Evolutionary conservation across 2,888 invertebrate species (phyloP), one percentile per base, ranked within the genome.

Genomic region (Aphodius sticticus): DNA sequence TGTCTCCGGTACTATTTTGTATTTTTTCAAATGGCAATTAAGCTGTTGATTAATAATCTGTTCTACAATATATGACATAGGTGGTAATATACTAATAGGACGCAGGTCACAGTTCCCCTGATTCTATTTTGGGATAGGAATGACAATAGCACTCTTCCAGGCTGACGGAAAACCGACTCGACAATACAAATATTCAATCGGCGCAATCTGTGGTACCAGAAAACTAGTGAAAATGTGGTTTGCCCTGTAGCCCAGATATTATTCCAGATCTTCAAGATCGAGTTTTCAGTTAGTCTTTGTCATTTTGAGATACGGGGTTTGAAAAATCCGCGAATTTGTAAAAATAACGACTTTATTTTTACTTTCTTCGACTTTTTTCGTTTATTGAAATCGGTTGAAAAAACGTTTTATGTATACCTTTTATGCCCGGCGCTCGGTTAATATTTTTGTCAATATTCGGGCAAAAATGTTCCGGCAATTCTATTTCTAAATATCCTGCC

Each of bases 31-130:
- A 69, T 82, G 84, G 0, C 37, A n/a, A 0, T 70, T 75, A 0
- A 86, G 38, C 69, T 86, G 86, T 0, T 15, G n/a, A n/a, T 71
- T 70, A 0, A 84, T 80, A 0, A 82, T 71, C 53, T 79, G 81
- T 75, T 85, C 84, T 0, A 85, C 16, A 0, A 83, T 16, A 35
- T 85, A 85, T 0, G 85, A 83, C 0, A 85, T 6, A 6, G 77
- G 69, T 6, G 82, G 80, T 3, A 84, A 77, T 0, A 85, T 69
- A 35, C 85, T 83, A 0, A 86, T 85, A 0, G 86, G 85, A 6
- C 86, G 76, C 6, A 84, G 79, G 37, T 86, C 85, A 14, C 2
- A 16, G 14, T 1, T 1, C n/a, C n/a, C 16, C n/a, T 70, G 9
- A 14, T 9, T 5, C 6, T 16, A 6, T 16, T 70, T 70, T 16